Base-by-base conservation (phyloP, 2,888 invertebrate genomes). In the Cryptocheilus praepositus region DNA sequence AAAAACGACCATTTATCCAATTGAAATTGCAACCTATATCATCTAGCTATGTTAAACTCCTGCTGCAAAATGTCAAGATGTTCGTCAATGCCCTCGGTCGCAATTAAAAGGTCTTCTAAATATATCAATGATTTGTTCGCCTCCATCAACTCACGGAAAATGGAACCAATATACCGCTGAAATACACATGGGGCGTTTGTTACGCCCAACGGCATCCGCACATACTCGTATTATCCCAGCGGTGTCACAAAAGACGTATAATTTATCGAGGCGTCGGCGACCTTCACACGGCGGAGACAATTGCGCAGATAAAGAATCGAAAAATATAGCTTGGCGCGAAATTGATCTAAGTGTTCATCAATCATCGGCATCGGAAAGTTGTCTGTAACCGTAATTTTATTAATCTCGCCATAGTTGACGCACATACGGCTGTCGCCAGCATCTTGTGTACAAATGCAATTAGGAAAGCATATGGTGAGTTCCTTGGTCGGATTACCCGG, bases 41-140 rank as follows among this genome's bases (percentile, higher is more conserved):
- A 16, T 16, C 7, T 19, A 16, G 49, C 49, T n/a, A 49, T 2
- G 11, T 5, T 5, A 5, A 81, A 53, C 79, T 72, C 55, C 61
- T 61, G 60, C 3, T 43, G 18, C 49, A 25, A 25, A 5, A 25
- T 25, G 5, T 25, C 5, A 25, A 25, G 25, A 5, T 25, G 25
- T 25, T 25, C 25, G 25, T 25, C 25, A 5, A 25, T 25, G 2
- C 3, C 5, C 2, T 25, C 25, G 3, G 25, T 25, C 25, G 25
- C 25, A 5, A 25, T 25, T 25, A 25, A 25, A 3, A 25, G 2
- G 5, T 25, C 25, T 2, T 25, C 25, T 2, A 25, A 5, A 5
- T 25, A 25, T 25, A 25, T 25, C 3, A 25, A 5, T 2, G 5
- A 2, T 25, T 25, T 25, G 5, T 25, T 25, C 25, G 2, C 3